A percentile compares a stretch with the other conserved stretches of the same genome.
Evolutionary conservation across 2,113 vertebrate genomes (phyloP).

Genomic region (Arothron firmamentum): DNA sequence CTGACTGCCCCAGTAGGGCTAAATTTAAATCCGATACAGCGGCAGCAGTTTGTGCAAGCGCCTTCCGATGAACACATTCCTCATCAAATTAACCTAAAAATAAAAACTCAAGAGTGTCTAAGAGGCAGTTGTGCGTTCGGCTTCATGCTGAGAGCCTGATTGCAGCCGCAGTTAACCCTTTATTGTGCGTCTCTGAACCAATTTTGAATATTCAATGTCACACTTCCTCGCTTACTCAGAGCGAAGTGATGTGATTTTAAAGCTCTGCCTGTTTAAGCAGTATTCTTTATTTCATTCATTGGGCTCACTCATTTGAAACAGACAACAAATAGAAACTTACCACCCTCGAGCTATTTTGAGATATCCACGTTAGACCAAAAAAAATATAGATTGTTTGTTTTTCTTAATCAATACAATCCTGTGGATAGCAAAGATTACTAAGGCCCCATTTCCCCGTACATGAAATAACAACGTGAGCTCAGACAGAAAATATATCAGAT

Average conservation of each 20-base stretch:
- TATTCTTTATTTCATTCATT: neutral
- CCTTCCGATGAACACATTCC: conserved; percentile 25
- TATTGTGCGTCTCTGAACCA: neutral
- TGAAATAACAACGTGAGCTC: too few species aligned
- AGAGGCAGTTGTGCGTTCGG: conserved; percentile 1
- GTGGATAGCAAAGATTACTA: too few species aligned
- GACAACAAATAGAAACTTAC: neutral
- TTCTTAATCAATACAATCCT: too few species aligned
- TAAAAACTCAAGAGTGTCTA: conserved; percentile 1
- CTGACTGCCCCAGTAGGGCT: conserved; percentile 3
- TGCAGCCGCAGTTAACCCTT: neutral
- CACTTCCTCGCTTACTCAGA: too few species aligned
- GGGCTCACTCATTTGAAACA: too few species aligned
- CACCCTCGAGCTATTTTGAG: neutral
- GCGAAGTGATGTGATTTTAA: too few species aligned
- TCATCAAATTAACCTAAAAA: neutral
- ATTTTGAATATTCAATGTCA: neutral
- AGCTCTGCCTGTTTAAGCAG: too few species aligned
- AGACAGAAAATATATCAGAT: too few species aligned
- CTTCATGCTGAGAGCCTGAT: neutral
- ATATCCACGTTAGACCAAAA: too few species aligned
- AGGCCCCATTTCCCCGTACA: too few species aligned
- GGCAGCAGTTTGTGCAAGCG: neutral
- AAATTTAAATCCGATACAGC: conserved; percentile 15
- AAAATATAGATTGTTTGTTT: too few species aligned